Base-by-base conservation (phyloP, 2,888 invertebrate species). In the Brachynemurus nebulosus region DNA sequence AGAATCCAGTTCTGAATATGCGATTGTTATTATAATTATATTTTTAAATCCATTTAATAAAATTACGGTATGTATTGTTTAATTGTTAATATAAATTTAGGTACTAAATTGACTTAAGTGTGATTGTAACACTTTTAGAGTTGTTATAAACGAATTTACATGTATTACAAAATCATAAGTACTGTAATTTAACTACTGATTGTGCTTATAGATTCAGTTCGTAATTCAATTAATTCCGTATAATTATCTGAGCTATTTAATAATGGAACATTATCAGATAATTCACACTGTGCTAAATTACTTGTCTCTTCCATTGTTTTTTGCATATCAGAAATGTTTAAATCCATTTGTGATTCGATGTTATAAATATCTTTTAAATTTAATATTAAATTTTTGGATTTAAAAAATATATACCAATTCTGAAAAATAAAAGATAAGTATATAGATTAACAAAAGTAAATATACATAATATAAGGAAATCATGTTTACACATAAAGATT, bases 171-270 rank as follows among this genome's bases (percentile, higher is more conserved):
- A n/a, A n/a, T n/a, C n/a, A n/a, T n/a, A n/a, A n/a, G n/a, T n/a
- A n/a, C n/a, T n/a, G n/a, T 30, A 6, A 30, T 30, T 30, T 30
- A 30, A 30, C 30, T 66, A 52, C 63, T 68, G 53, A 69, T 68
- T 46, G 67, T 68, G 54, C 67, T 67, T 47, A 69, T 69, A 47
- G 64, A 62, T 51, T 66, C 65, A 40, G 62, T 59, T 36, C 61
- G 56, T 35, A 66, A 55, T 53, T 68, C 67, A 44, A 62, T 59
- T 55, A 68, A 58, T 57, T 68, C 67, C 2, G 64, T 63, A 44
- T 57, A 58, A 47, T 55, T 54, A 34, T 64, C 60, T 3, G 54
- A 53, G 46, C 59, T 59, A 20, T 59, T 47, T 34, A 65, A 50
- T 16, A 65, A 50, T 4, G 65, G 65, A 38, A 65, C 57, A 50